These are phyloP conservation scores for Argyresthia albistria DNA, from an alignment of 2,888 invertebrate genomes.

Conservation along the genomic window DNA sequence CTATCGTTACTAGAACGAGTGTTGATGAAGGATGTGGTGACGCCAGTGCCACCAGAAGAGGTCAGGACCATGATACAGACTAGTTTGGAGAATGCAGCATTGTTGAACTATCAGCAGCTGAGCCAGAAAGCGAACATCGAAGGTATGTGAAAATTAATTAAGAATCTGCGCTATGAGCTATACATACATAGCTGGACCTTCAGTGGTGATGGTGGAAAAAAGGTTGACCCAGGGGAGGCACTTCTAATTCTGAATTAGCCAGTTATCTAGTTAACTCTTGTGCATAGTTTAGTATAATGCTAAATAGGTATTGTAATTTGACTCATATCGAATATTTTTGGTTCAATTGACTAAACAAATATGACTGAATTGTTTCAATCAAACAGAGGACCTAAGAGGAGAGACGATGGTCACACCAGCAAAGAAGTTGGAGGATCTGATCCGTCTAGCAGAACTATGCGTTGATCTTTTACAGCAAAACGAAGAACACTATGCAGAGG, in stretches of 20 bases:
- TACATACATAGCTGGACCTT: too few relatives aligned
- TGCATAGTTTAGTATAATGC: not conserved
- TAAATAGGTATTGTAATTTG: not conserved
- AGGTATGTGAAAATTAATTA: slow-evolving; percentile 68
- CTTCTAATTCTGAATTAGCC: not conserved
- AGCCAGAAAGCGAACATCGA: slow-evolving; percentile 98
- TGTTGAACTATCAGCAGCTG: slow-evolving; percentile 96
- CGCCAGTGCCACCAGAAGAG: slow-evolving; percentile 96
- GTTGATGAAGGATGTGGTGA: slow-evolving; percentile 98
- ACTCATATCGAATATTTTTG: too few relatives aligned
- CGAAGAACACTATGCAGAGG: slow-evolving; percentile 99
- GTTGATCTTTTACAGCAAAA: slow-evolving; percentile 99
- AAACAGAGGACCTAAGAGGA: slow-evolving; percentile 83
- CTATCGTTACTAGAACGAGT: slow-evolving; percentile 96
- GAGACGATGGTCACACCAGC: slow-evolving; percentile 88
- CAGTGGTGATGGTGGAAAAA: too few relatives aligned
- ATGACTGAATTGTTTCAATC: slow-evolving; percentile 15
- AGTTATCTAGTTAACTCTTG: too few relatives aligned
- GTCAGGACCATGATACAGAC: slow-evolving; percentile 97
- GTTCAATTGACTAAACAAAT: not conserved
- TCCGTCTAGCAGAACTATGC: slow-evolving; percentile 97
- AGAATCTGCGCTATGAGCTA: too few relatives aligned
- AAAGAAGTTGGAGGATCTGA: slow-evolving; percentile 95
- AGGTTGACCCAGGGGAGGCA: too few relatives aligned
- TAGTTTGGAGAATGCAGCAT: slow-evolving; percentile 96